phyloP scores from a whole-genome alignment of 2,888 invertebrate species.

The Aricia artaxerxes region DNA sequence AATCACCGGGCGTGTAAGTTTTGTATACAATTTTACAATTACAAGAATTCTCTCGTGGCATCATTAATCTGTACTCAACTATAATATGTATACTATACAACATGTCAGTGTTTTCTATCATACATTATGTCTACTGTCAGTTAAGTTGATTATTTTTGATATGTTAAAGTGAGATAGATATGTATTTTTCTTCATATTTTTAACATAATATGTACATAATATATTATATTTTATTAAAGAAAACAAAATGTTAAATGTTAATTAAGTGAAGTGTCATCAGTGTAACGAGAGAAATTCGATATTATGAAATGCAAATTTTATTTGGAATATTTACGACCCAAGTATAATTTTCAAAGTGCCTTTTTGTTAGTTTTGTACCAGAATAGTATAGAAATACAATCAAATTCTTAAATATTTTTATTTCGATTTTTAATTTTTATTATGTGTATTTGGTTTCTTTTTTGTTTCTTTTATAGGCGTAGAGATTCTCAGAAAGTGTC shows the following conservation, averaged over 20 bases:
- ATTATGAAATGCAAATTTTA: slow-evolving; percentile 57
- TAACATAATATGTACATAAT: slow-evolving; percentile 65
- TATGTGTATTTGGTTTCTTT: slow-evolving; percentile 9
- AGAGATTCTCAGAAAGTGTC: slow-evolving; percentile 23
- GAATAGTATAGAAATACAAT: slow-evolving; percentile 30
- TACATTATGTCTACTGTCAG: slow-evolving; percentile 3
- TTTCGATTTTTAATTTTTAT: slow-evolving; percentile 20
- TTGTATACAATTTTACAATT: slow-evolving; percentile 76
- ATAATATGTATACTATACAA: slow-evolving; percentile 34
- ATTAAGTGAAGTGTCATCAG: slow-evolving; percentile 74
- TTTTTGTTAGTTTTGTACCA: slow-evolving; percentile 47
- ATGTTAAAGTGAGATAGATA: slow-evolving; percentile 45
- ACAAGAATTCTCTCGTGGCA: slow-evolving; percentile 76
- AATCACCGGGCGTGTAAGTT: slow-evolving; percentile 75
- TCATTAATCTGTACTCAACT: slow-evolving; percentile 49
- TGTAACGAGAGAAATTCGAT: slow-evolving; percentile 74
- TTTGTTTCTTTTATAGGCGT: slow-evolving; percentile 7
- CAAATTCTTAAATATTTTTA: slow-evolving; percentile 31
- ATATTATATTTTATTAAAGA: slow-evolving; percentile 59
- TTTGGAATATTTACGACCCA: slow-evolving; percentile 64
- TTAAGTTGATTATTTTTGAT: slow-evolving; percentile 33
- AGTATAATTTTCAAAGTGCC: slow-evolving; percentile 66
- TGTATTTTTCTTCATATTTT: slow-evolving; percentile 63
- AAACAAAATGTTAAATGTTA: slow-evolving; percentile 62
- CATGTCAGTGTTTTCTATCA: slow-evolving; percentile 34